Evolutionary conservation across 2,113 vertebrate genomes (phyloP).

Genomic region (Pterocles gutturalis): DNA sequence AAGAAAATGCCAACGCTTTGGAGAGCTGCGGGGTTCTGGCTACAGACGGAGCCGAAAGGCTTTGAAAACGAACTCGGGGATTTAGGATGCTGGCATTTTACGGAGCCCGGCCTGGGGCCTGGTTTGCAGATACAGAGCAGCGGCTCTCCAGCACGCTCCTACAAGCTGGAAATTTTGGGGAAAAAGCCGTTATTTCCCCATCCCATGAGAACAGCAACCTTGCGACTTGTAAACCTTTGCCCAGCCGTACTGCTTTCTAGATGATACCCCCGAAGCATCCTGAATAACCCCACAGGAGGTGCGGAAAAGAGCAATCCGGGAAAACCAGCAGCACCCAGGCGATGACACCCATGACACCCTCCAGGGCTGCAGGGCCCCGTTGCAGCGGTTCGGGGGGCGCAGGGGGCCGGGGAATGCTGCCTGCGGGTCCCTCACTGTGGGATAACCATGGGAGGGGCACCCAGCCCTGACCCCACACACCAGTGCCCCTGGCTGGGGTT

Average conservation of each 20-base stretch:
- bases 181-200: not conserved
- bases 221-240: not conserved
- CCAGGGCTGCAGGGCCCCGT: not conserved
- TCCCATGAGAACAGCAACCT: not conserved
- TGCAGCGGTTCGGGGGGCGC: fast-evolving
- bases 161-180: not conserved
- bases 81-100: not conserved
- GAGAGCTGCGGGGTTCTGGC: conserved; percentile 56
- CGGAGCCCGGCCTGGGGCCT: not conserved
- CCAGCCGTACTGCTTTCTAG: not conserved
- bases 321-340: not conserved
- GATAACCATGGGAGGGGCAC: not conserved
- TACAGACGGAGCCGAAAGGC: not conserved
- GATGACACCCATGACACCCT: fast-evolving
- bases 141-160: not conserved
- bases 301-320: not conserved
- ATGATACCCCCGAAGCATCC: not conserved
- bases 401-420: not conserved
- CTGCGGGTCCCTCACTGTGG: not conserved
- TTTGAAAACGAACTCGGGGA: not conserved
- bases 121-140: not conserved
- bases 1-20: conserved; percentile 32
- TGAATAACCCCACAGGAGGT: fast-evolving
- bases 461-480: not conserved
- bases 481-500: not conserved